Conservation (phyloP, 2,888 invertebrate species). For the Drosophila vallismaia region DNA sequence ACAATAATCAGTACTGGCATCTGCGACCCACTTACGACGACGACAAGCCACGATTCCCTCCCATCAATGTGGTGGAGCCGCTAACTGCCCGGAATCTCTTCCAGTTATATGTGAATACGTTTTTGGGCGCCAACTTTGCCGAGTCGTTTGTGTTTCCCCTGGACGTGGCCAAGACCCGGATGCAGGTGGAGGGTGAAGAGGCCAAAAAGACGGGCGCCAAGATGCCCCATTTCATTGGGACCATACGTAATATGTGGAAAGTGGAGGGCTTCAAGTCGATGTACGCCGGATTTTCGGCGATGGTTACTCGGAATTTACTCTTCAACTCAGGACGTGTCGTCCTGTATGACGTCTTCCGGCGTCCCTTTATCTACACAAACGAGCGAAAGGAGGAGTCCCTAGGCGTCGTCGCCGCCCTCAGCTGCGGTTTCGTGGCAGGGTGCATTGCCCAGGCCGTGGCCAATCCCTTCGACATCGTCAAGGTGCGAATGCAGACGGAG, state of each 20-base stretch:
- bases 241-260: slow-evolving; percentile 14
- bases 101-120: slow-evolving; percentile 54
- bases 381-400: slow-evolving; percentile 15
- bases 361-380: slow-evolving; percentile 25
- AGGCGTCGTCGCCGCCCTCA: slow-evolving; percentile 32
- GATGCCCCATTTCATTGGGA: slow-evolving; percentile 28
- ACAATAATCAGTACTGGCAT: slow-evolving; percentile 19
- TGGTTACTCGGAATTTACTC: slow-evolving; percentile 54
- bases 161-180: slow-evolving; percentile 57
- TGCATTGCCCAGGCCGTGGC: slow-evolving; percentile 53
- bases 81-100: slow-evolving; percentile 19
- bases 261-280: slow-evolving; percentile 42
- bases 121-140: slow-evolving; percentile 55
- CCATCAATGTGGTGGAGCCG: slow-evolving; percentile 20
- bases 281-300: slow-evolving; percentile 55
- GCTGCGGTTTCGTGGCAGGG: slow-evolving; percentile 51
- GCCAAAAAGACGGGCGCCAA: slow-evolving; percentile 31
- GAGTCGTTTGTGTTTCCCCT: slow-evolving; percentile 47
- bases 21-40: slow-evolving; percentile 3
- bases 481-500: slow-evolving; percentile 56
- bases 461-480: slow-evolving; percentile 61
- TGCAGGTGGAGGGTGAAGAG: slow-evolving; percentile 56
- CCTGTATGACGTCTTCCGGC: slow-evolving; percentile 57
- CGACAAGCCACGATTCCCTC: slow-evolving; percentile 1
- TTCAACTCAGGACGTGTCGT: slow-evolving; percentile 61